These are phyloP conservation scores for Drosophila oshimai DNA, from an alignment of 1,140 invertebrate species.

Conservation along the genomic window DNA sequence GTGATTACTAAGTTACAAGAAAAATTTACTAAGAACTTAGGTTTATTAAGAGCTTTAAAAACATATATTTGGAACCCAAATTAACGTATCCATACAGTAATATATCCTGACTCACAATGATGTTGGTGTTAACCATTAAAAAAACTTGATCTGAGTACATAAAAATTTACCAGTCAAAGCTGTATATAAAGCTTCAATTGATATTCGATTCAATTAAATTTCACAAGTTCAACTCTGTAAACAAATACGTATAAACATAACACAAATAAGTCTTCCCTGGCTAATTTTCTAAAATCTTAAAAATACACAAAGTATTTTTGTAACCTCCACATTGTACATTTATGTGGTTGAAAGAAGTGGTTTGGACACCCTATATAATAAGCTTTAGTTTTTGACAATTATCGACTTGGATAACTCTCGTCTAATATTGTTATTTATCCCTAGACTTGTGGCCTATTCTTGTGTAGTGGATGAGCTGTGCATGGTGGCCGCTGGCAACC, in stretches of 20 bases:
- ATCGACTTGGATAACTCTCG: too few species aligned
- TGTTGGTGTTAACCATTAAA: background rate
- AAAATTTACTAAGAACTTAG: background rate
- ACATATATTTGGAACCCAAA: background rate
- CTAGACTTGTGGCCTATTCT: conserved; percentile 66
- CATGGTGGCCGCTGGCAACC: conserved; percentile 88
- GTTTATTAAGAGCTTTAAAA: background rate
- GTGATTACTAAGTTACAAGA: background rate
- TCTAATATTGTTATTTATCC: too few species aligned
- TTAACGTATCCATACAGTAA: too few species aligned
- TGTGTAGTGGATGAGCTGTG: conserved; percentile 85
- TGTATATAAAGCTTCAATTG: background rate
- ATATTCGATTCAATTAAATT: background rate
- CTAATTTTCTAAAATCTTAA: too few species aligned
- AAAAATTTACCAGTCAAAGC: conserved; percentile 1
- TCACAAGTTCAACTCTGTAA: background rate
- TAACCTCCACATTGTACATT: too few species aligned
- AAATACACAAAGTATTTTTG: too few species aligned
- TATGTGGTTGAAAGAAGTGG: too few species aligned
- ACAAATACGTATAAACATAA: too few species aligned
- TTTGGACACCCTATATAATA: too few species aligned
- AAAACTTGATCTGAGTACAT: background rate
- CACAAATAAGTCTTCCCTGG: too few species aligned
- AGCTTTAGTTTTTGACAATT: too few species aligned
- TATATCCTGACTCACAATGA: background rate